Conservation (phyloP, 2,113 vertebrate genomes). For the Otis tarda region DNA sequence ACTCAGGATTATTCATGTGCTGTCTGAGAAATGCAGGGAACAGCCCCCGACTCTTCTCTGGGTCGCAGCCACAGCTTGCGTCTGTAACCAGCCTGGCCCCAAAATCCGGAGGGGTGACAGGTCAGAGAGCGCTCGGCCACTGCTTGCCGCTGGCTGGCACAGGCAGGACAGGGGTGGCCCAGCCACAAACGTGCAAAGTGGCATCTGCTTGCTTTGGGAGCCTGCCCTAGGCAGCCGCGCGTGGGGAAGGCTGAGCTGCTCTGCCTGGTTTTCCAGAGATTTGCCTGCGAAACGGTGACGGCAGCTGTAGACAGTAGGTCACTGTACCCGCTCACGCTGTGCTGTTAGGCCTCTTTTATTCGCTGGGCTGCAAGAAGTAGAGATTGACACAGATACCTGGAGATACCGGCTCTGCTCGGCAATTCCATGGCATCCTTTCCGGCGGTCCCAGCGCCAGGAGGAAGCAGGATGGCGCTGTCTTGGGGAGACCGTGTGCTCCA, state of each 20-base stretch:
- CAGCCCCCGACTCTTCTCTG: background rate
- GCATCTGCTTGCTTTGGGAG: background rate
- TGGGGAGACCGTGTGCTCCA: background rate
- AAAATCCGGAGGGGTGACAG: background rate
- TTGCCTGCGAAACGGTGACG: background rate
- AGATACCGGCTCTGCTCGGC: background rate
- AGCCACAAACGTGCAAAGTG: accelerated
- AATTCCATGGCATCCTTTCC: background rate
- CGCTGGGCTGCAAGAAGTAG: background rate
- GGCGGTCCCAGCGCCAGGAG: background rate
- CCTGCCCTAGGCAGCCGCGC: background rate
- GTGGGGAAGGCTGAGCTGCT: background rate
- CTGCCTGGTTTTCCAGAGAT: background rate
- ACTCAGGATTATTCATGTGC: background rate
- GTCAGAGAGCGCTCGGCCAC: accelerated
- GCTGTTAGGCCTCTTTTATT: background rate
- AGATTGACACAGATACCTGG: background rate
- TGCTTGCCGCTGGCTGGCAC: background rate
- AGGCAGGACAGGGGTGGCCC: background rate
- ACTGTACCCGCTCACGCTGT: background rate
- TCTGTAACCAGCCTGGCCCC: background rate
- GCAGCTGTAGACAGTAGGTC: background rate
- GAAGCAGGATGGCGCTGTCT: background rate
- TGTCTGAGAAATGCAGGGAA: background rate
- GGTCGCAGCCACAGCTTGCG: background rate